These are phyloP conservation scores for Gopherus evgoodei DNA, from an alignment of 2,113 vertebrate species.

Conservation along the genomic window DNA sequence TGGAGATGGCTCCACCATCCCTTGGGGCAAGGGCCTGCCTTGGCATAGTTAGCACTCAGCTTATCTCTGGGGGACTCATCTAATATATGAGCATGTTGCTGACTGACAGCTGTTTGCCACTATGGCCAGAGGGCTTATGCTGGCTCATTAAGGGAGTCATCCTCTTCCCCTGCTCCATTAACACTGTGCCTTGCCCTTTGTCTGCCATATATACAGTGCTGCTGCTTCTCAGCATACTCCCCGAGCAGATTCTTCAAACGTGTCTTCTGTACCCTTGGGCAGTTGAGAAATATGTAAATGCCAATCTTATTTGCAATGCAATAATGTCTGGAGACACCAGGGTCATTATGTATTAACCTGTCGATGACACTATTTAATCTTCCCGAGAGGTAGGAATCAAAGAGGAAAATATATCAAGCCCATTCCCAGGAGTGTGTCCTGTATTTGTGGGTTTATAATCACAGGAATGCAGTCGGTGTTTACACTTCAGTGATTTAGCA, in stretches of 20 bases:
- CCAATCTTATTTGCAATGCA: conserved; percentile 66
- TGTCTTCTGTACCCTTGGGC: conserved; percentile 50
- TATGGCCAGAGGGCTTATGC: not conserved
- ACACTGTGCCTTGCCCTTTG: not conserved
- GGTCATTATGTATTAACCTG: conserved; percentile 72
- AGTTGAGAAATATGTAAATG: conserved; percentile 59
- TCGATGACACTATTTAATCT: conserved; percentile 73
- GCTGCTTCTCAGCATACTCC: not conserved
- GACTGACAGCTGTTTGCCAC: not conserved
- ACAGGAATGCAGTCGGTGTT: conserved; percentile 59
- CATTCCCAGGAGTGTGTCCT: conserved; percentile 60
- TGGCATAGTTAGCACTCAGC: fast-evolving
- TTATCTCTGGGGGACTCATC: not conserved
- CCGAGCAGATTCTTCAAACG: not conserved
- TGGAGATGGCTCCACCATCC: not conserved
- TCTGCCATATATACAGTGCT: not conserved
- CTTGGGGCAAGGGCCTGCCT: not conserved
- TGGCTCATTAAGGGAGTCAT: not conserved
- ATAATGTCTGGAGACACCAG: conserved; percentile 50
- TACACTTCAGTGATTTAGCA: conserved; percentile 40
- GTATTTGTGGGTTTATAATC: conserved; percentile 30
- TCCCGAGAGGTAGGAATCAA: conserved; percentile 70
- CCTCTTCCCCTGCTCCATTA: not conserved
- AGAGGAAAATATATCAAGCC: conserved; percentile 37
- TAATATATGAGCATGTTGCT: not conserved